Evolutionary conservation across 2,113 vertebrate genomes (phyloP).

Genomic region (Halcyon senegalensis): DNA sequence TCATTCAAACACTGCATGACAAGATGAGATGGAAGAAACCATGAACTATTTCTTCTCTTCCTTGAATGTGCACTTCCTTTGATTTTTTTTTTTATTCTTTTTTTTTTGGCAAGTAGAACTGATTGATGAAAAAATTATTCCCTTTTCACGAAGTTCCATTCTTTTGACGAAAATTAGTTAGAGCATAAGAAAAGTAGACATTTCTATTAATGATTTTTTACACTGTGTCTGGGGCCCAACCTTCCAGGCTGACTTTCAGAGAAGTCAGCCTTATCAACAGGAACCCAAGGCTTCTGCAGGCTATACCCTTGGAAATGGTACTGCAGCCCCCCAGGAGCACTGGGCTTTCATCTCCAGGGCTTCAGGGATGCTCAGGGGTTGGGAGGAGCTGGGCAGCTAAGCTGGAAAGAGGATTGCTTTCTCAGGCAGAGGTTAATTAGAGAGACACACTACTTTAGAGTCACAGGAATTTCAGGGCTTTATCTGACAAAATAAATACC

Average conservation of each 20-base stretch:
- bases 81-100: neutral
- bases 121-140: accelerated
- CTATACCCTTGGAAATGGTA: accelerated
- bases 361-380: neutral
- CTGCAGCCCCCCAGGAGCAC: neutral
- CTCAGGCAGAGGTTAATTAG: neutral
- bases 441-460: neutral
- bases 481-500: neutral
- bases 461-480: neutral
- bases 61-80: neutral
- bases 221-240: neutral
- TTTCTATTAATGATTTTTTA: neutral
- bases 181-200: neutral
- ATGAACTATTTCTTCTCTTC: neutral
- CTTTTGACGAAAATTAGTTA: neutral
- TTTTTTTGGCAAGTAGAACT: neutral
- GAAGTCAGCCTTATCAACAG: neutral
- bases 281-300: neutral
- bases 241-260: neutral
- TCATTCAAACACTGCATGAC: neutral
- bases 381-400: neutral
- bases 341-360: neutral
- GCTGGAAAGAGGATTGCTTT: neutral
- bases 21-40: neutral
- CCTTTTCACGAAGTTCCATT: neutral